A percentile compares a stretch with the other conserved stretches of the same genome.
Evolutionary conservation across 2,797 vertebrate species (phyloP).

Genomic region (Masticophis lateralis): DNA sequence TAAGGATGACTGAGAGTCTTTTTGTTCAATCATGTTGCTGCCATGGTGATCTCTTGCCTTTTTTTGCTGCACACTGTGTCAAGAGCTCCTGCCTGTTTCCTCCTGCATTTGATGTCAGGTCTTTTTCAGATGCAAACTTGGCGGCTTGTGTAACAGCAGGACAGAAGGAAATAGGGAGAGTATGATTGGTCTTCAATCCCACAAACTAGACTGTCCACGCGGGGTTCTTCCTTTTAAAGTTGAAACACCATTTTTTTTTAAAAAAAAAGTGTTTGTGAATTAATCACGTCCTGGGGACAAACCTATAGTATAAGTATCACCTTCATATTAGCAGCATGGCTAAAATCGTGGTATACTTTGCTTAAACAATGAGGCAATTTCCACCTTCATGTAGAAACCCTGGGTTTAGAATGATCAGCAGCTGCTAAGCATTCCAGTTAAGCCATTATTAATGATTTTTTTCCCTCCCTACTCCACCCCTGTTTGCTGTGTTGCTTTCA

Average conservation of each 20-base stretch:
- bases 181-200: constrained; percentile 24
- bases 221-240: not conserved
- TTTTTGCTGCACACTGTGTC: constrained; percentile 46
- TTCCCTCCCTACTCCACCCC: not conserved
- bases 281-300: constrained; percentile 3
- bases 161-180: constrained; percentile 38
- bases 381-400: not conserved
- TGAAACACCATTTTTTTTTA: not conserved
- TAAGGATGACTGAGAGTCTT: constrained; percentile 58
- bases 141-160: constrained; percentile 53
- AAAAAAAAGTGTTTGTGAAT: not conserved
- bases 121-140: constrained; percentile 29
- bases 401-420: not conserved
- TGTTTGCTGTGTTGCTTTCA: not conserved
- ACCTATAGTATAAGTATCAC: not conserved
- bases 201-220: not conserved
- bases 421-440: not conserved
- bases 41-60: constrained; percentile 63
- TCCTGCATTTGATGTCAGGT: constrained; percentile 40
- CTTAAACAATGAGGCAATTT: not conserved
- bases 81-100: constrained; percentile 47
- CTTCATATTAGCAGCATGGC: not conserved
- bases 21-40: constrained; percentile 57
- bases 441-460: not conserved
- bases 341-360: not conserved